Conservation (phyloP, 2,888 invertebrate genomes). For the Andrena bucephala region DNA sequence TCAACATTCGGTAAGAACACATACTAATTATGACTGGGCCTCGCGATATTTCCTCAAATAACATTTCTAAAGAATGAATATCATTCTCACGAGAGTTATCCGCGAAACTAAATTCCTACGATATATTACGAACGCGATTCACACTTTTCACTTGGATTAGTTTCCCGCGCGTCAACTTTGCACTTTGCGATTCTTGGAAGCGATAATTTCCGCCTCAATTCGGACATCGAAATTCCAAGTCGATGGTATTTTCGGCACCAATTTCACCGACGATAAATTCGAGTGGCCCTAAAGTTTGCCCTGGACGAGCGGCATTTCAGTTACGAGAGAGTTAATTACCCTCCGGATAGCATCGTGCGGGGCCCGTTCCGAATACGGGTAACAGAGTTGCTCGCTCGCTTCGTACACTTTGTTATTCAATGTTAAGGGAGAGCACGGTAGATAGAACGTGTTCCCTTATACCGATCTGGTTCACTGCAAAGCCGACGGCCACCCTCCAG, state of each 20-base stretch:
- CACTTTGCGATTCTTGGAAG: too few relatives aligned
- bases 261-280: background rate
- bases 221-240: too few relatives aligned
- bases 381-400: slow-evolving; percentile 17
- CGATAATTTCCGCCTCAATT: too few relatives aligned
- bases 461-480: slow-evolving; percentile 56
- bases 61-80: too few relatives aligned
- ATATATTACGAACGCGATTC: too few relatives aligned
- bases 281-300: background rate
- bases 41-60: too few relatives aligned
- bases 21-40: background rate
- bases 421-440: background rate
- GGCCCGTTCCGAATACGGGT: slow-evolving; percentile 4
- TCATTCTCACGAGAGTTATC: too few relatives aligned
- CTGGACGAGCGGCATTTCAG: slow-evolving; percentile 1
- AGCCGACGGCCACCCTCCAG: slow-evolving; percentile 51
- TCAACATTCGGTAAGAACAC: background rate
- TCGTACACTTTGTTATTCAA: slow-evolving; percentile 44
- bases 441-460: slow-evolving; percentile 18
- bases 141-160: too few relatives aligned
- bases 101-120: too few relatives aligned
- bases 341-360: slow-evolving; percentile 15
- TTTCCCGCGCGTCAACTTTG: too few relatives aligned
- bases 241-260: too few relatives aligned
- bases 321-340: slow-evolving; percentile 39